These are phyloP conservation scores for Mactromeris polynyma DNA, from an alignment of 2,888 invertebrate genomes.

Conservation along the genomic window DNA sequence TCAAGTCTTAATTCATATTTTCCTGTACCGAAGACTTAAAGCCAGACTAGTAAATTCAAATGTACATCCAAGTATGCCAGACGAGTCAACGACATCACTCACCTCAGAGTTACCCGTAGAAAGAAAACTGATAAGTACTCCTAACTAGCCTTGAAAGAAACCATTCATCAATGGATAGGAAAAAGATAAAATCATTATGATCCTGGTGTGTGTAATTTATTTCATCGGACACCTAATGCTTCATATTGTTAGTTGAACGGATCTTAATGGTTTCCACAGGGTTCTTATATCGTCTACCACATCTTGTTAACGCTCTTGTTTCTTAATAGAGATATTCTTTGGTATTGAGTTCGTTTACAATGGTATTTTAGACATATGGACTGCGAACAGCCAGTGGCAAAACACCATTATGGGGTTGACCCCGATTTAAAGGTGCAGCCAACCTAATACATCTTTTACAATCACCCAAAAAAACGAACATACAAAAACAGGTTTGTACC, in stretches of 20 bases:
- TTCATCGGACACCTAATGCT: conserved; percentile 13
- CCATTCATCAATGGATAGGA: conserved; percentile 5
- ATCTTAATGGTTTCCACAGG: background rate
- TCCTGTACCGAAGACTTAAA: no score
- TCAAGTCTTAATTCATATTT: no score
- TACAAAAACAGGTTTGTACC: no score
- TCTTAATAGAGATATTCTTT: background rate
- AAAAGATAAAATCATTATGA: conserved; percentile 7
- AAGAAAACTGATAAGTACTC: background rate
- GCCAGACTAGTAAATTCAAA: background rate
- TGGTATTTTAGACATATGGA: background rate
- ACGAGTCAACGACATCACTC: background rate
- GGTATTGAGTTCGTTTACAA: background rate
- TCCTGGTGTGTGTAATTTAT: conserved; percentile 1
- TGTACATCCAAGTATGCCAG: background rate
- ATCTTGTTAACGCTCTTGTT: background rate
- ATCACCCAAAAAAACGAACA: no score
- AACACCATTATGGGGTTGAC: no score
- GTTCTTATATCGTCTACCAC: background rate
- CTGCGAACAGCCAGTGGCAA: no score
- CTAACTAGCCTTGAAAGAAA: conserved; percentile 1
- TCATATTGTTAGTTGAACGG: background rate
- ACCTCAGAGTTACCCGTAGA: background rate
- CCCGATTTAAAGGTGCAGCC: no score
- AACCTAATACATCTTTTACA: no score